Percentiles rank a stretch among this genome's conserved stretches.
Evolutionary conservation across 2,113 vertebrate species (phyloP).

Genomic region (Oxyura jamaicensis): DNA sequence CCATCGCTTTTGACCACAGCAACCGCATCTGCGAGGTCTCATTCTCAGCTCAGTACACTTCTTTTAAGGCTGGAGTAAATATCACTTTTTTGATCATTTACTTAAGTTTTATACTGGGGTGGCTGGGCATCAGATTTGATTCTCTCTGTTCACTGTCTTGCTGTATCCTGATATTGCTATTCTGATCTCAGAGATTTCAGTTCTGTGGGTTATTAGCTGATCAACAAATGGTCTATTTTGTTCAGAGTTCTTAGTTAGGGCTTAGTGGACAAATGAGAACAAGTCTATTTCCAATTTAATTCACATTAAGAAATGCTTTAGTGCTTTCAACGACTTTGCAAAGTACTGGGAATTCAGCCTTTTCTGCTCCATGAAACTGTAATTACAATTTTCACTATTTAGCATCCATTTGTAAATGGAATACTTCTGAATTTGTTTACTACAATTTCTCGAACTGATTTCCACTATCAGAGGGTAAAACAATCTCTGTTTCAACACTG

Average conservation of each 20-base stretch:
- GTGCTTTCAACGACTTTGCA: background rate
- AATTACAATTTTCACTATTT: constrained; percentile 7
- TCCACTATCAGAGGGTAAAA: background rate
- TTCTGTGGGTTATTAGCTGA: background rate
- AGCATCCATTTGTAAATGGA: background rate
- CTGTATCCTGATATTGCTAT: background rate
- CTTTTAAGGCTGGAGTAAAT: background rate
- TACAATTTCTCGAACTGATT: background rate
- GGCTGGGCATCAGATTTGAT: background rate
- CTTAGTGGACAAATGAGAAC: background rate
- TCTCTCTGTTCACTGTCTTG: background rate
- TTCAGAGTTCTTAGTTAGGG: background rate
- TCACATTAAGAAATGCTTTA: constrained; percentile 22
- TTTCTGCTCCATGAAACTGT: constrained; percentile 27
- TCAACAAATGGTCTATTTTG: background rate
- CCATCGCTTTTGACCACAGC: background rate
- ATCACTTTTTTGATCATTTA: background rate
- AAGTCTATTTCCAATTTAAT: constrained; percentile 14
- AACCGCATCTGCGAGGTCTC: background rate
- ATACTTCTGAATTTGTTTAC: background rate
- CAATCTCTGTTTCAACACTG: background rate
- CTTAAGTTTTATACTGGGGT: background rate
- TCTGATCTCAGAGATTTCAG: background rate
- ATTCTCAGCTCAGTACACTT: background rate
- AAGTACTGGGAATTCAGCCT: constrained; percentile 4